A percentile compares a stretch with the other conserved stretches of the same genome.
Evolutionary conservation across 1,140 invertebrate genomes (phyloP).

Genomic region (Drosophila carrolli): DNA sequence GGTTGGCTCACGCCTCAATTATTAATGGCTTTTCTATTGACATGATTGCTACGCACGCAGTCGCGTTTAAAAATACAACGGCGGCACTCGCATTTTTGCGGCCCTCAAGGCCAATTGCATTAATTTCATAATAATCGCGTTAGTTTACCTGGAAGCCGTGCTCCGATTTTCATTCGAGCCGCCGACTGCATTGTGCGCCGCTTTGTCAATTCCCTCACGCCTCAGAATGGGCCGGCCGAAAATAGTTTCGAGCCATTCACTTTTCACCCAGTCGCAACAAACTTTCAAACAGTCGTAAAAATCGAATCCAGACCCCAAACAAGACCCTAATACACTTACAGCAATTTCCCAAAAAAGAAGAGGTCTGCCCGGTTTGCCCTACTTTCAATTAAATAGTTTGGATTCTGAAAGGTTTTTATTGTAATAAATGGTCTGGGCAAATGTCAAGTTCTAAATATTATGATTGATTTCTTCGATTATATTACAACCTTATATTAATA

Average conservation of each 20-base stretch:
- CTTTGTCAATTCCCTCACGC: conserved; percentile 65
- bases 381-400: conserved; percentile 7
- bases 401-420: not conserved
- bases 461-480: too few relatives aligned
- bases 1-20: conserved; percentile 61
- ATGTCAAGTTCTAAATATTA: not conserved
- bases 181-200: conserved; percentile 41
- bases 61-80: conserved; percentile 28
- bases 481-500: too few relatives aligned
- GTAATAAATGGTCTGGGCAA: not conserved
- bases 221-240: conserved; percentile 43
- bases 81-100: conserved; percentile 43
- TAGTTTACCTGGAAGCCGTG: conserved; percentile 45
- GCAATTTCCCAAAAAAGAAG: conserved; percentile 25
- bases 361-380: conserved; percentile 28
- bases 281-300: conserved; percentile 70
- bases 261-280: conserved; percentile 69
- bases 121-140: conserved; percentile 69
- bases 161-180: conserved; percentile 11
- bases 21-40: conserved; percentile 76
- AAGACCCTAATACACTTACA: conserved; percentile 33
- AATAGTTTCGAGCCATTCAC: conserved; percentile 72
- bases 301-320: conserved; percentile 65
- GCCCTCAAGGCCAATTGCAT: conserved; percentile 75
- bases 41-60: conserved; percentile 75